Percentiles rank a stretch among this genome's conserved stretches.
phyloP scores from a whole-genome alignment of 2,797 vertebrate genomes.

The Gouania willdenowi region DNA sequence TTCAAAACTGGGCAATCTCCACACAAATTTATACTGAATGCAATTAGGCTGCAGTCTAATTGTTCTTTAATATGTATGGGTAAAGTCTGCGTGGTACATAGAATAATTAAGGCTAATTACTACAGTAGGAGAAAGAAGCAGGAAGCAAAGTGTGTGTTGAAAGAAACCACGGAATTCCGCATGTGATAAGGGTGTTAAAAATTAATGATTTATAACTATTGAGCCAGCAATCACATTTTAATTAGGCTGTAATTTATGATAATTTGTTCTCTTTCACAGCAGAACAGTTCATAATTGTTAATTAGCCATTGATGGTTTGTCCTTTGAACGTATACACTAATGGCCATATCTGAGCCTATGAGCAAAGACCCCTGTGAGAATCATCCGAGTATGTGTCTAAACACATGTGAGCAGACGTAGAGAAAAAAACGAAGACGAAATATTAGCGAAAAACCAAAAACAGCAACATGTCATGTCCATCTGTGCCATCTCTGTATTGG shows the following conservation, averaged over 20 bases:
- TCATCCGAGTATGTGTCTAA: conserved; percentile 49
- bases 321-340: conserved; percentile 71
- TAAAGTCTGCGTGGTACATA: conserved; percentile 65
- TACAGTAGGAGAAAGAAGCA: conserved; percentile 47
- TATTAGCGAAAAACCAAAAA: conserved; percentile 66
- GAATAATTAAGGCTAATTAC: conserved; percentile 74
- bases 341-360: conserved; percentile 55
- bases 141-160: conserved; percentile 54
- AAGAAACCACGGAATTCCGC: conserved; percentile 64
- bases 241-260: conserved; percentile 79
- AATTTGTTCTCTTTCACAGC: conserved; percentile 76
- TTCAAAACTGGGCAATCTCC: conserved; percentile 33
- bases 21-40: conserved; percentile 62
- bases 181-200: conserved; percentile 76
- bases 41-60: conserved; percentile 67
- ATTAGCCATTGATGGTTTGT: conserved; percentile 74
- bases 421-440: conserved; percentile 57
- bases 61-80: conserved; percentile 74
- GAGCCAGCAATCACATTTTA: conserved; percentile 77
- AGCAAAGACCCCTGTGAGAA: conserved; percentile 39
- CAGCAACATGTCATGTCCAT: conserved; percentile 71
- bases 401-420: conserved; percentile 52
- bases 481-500: conserved; percentile 66
- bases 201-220: conserved; percentile 80
- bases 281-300: conserved; percentile 77